Conservation (phyloP, 2,113 vertebrate genomes). For the Myrmophylax atrothorax region DNA sequence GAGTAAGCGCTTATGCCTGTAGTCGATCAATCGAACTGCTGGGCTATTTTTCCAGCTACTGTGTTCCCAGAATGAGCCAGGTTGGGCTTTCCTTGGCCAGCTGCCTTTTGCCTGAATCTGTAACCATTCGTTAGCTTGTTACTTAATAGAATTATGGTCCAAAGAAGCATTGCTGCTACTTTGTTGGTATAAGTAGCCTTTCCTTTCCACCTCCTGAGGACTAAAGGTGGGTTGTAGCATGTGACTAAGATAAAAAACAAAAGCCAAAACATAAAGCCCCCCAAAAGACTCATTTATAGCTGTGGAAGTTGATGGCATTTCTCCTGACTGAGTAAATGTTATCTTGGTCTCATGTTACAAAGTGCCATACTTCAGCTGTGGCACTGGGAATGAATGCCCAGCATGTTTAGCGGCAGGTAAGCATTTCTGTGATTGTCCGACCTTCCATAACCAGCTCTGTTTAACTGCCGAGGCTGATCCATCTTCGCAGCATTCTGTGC, state of each 20-base stretch:
- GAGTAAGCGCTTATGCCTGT: background rate
- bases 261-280: background rate
- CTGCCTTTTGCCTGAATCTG: background rate
- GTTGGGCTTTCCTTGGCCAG: background rate
- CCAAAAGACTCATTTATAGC: background rate
- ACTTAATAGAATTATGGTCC: background rate
- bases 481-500: background rate
- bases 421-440: background rate
- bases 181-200: background rate
- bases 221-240: background rate
- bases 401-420: fast-evolving
- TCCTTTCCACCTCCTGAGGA: background rate
- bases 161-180: background rate
- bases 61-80: background rate
- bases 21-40: background rate
- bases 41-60: background rate
- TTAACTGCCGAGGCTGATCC: background rate
- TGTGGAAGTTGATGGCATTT: background rate
- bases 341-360: background rate
- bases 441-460: background rate
- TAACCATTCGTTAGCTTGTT: background rate
- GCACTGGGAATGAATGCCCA: fast-evolving
- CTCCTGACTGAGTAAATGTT: background rate
- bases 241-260: background rate
- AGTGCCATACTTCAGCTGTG: background rate